These are phyloP conservation scores for Drosophila affinis DNA, from an alignment of 2,888 invertebrate species.

Conservation along the genomic window DNA sequence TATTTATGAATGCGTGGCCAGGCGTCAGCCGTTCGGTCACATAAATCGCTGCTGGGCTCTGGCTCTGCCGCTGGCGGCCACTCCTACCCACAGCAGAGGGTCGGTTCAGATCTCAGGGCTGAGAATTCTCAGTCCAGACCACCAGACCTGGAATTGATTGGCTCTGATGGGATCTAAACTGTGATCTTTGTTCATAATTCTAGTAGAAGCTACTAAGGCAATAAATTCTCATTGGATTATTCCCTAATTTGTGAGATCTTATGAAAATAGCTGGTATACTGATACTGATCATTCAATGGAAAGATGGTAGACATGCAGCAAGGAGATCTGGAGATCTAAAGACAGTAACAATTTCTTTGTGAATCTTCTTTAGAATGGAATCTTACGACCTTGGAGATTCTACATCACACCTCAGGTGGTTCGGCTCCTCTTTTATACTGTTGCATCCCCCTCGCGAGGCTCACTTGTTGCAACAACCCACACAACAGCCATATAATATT, in stretches of 20 bases:
- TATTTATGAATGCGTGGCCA: slow-evolving; percentile 71
- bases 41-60: slow-evolving; percentile 53
- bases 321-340: too few species aligned
- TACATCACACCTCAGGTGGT: neutral
- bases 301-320: too few species aligned
- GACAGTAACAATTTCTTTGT: too few species aligned
- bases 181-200: slow-evolving; percentile 28
- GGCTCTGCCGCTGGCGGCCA: slow-evolving; percentile 22
- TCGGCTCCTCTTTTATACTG: too few species aligned
- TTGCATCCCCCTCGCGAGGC: neutral
- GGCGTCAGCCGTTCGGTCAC: slow-evolving; percentile 58
- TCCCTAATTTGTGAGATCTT: neutral
- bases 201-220: neutral
- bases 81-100: slow-evolving; percentile 36
- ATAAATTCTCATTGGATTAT: slow-evolving; percentile 32
- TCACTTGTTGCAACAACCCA: neutral
- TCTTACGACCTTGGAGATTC: neutral
- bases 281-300: too few species aligned
- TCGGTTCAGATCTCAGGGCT: neutral
- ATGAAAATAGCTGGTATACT: neutral
- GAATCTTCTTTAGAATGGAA: neutral
- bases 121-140: neutral
- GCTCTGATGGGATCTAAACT: slow-evolving; percentile 7
- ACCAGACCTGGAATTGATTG: slow-evolving; percentile 7
- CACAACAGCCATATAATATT: slow-evolving; percentile 13